A percentile compares a stretch with the other conserved stretches of the same genome.
Conservation (phyloP, 2,797 vertebrate genomes). For the Parauchenoglanis punctatus region DNA sequence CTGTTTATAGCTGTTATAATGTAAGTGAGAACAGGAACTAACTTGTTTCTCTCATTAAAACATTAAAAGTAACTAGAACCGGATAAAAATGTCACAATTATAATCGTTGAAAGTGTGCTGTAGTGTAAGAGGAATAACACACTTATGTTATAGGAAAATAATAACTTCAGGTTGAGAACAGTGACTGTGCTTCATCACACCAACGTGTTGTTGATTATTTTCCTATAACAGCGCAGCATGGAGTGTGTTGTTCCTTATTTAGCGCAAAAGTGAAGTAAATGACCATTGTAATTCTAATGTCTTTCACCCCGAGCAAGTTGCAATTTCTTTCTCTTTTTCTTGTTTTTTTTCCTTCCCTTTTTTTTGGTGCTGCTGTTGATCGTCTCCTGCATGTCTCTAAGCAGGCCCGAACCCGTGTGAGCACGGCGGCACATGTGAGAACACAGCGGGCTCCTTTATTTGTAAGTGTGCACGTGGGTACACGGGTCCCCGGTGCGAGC, state of each 20-base stretch:
- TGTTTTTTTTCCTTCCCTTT: not conserved
- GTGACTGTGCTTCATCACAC: not conserved
- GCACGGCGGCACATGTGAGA: conserved; percentile 87
- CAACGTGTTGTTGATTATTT: not conserved
- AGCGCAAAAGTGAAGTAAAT: too few relatives aligned
- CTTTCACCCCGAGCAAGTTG: not conserved
- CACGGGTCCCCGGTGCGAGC: conserved; percentile 88
- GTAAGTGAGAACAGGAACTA: not conserved
- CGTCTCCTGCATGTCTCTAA: not conserved
- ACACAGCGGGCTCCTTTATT: conserved; percentile 91
- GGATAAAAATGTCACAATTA: not conserved
- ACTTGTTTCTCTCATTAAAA: not conserved
- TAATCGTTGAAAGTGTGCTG: not conserved
- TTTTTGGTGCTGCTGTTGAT: not conserved
- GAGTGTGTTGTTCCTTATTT: not conserved
- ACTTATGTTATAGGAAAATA: not conserved
- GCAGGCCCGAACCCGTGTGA: conserved; percentile 90
- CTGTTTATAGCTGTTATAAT: too few relatives aligned
- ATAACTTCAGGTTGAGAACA: not conserved
- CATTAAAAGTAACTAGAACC: not conserved
- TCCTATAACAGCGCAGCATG: not conserved
- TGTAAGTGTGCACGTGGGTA: conserved; percentile 88
- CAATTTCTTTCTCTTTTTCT: not conserved
- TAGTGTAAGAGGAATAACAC: not conserved
- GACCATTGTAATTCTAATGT: not conserved